These are phyloP conservation scores for Leucophenga varia DNA, from an alignment of 1,140 invertebrate species.

Conservation along the genomic window DNA sequence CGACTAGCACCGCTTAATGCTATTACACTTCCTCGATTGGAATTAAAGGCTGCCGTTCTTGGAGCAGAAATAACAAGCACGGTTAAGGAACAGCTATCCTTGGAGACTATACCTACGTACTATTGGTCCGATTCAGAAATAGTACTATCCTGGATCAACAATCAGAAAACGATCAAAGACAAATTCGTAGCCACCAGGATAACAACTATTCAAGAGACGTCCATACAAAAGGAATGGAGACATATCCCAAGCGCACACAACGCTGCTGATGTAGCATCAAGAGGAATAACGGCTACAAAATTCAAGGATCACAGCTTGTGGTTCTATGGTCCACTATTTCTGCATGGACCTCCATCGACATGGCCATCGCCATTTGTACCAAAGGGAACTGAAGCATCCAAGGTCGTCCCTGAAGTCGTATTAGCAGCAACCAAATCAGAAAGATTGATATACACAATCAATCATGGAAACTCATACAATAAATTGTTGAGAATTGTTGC, in stretches of 20 bases:
- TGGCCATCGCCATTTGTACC: background rate
- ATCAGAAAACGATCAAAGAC: no score
- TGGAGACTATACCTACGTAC: no score
- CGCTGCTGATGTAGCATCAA: background rate
- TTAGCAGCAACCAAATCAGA: background rate
- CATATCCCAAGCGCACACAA: conserved; percentile 9
- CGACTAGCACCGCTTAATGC: background rate
- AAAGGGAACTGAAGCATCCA: no score
- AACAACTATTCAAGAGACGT: conserved; percentile 27
- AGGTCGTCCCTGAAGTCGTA: background rate
- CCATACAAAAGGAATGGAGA: conserved; percentile 17
- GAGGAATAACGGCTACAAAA: background rate
- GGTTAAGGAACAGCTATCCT: no score
- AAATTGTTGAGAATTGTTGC: conserved; percentile 1
- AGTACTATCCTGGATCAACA: no score
- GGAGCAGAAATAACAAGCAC: no score
- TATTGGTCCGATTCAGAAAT: no score
- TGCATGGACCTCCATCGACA: background rate
- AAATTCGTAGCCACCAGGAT: conserved; percentile 39
- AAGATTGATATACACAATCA: background rate
- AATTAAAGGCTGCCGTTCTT: background rate
- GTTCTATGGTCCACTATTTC: conserved; percentile 3
- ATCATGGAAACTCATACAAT: conserved; percentile 2
- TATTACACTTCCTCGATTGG: background rate
- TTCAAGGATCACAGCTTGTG: background rate